phyloP scores from a whole-genome alignment of 1,140 invertebrate genomes.

The Pseudomyrmex cubaensis region DNA sequence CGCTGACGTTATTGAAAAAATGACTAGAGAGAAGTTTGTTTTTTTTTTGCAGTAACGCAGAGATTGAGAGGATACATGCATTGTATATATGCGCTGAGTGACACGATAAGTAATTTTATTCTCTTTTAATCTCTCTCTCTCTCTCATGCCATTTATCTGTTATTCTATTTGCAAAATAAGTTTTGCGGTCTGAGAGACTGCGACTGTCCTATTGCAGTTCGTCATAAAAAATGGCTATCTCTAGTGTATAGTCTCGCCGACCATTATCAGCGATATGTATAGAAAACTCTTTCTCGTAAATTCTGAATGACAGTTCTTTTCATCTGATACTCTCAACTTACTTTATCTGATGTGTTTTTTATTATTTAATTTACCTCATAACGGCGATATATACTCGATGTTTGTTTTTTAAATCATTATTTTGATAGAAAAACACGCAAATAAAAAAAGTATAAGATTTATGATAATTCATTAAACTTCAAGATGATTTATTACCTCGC shows the following conservation, averaged over 20 bases:
- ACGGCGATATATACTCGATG: no score
- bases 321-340: no score
- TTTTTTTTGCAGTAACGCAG: no score
- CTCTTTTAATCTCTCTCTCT: not conserved
- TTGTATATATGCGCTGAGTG: no score
- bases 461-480: not conserved
- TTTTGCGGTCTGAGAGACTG: not conserved
- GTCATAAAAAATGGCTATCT: no score
- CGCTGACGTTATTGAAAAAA: constrained; percentile 1
- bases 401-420: not conserved
- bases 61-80: no score
- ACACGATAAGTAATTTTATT: no score
- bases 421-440: not conserved
- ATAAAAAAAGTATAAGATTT: not conserved
- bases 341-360: no score
- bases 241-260: not conserved
- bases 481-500: not conserved
- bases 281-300: constrained; percentile 1
- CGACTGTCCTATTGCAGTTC: no score
- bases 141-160: not conserved
- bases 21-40: not conserved
- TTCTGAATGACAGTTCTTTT: not conserved
- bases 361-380: no score
- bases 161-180: not conserved
- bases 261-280: not conserved